phyloP scores from a whole-genome alignment of 2,797 vertebrate genomes.

The Syngnathus acus region DNA sequence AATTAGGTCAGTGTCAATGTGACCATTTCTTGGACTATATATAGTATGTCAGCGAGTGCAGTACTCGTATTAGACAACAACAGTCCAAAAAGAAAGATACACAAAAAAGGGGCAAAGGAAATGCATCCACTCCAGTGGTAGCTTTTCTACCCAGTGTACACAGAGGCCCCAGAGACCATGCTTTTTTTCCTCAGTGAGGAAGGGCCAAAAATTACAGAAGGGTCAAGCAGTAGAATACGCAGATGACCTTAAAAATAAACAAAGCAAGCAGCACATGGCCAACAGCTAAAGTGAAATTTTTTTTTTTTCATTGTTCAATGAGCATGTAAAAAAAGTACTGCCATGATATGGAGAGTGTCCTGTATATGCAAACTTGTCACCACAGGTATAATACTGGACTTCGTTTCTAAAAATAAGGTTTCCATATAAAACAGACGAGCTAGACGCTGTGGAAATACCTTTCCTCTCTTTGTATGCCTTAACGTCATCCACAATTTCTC shows the following conservation, averaged over 20 bases:
- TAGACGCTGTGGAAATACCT: neutral
- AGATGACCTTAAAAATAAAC: conserved; percentile 29
- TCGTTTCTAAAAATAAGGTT: neutral
- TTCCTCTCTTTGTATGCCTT: neutral
- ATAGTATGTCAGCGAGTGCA: no score
- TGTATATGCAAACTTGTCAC: neutral
- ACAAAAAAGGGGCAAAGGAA: neutral
- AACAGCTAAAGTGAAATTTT: conserved; percentile 17
- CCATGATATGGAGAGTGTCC: neutral
- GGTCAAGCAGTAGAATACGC: conserved; percentile 23
- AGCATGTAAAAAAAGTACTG: neutral
- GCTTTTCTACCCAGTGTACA: neutral
- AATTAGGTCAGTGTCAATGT: no score
- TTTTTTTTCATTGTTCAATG: neutral
- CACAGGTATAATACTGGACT: neutral
- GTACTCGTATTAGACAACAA: neutral
- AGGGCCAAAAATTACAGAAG: conserved; percentile 29
- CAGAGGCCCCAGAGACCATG: conserved; percentile 2
- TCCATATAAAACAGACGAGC: neutral
- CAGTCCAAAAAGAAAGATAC: neutral
- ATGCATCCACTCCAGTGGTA: neutral
- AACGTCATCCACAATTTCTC: neutral
- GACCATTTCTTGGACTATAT: no score
- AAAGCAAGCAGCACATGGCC: conserved; percentile 9
- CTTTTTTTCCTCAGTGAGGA: conserved; percentile 25